phyloP scores from a whole-genome alignment of 2,888 invertebrate species.

The Plebejus argus region DNA sequence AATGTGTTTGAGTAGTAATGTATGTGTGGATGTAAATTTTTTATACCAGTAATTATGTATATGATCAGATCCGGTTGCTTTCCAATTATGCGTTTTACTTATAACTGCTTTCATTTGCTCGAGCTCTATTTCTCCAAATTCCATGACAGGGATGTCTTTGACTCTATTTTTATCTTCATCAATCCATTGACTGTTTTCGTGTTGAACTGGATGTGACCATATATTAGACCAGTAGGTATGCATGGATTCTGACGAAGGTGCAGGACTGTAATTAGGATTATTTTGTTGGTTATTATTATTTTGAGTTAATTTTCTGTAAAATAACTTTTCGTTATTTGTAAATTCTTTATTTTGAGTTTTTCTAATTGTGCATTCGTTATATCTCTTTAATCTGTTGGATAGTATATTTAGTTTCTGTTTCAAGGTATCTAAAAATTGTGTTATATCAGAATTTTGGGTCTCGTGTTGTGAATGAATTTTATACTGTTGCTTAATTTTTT shows the following conservation, averaged over 20 bases:
- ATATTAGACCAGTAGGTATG: no score
- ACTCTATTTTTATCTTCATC: no score
- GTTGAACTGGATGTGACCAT: no score
- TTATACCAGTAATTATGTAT: neutral
- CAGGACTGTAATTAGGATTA: neutral
- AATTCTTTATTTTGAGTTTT: neutral
- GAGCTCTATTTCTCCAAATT: neutral
- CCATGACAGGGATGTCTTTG: no score
- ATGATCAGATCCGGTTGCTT: neutral
- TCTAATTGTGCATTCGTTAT: neutral
- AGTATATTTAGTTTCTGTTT: slow-evolving; percentile 2
- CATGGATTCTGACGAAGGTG: no score
- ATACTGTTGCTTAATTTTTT: neutral
- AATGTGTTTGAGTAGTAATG: neutral
- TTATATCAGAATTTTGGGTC: neutral
- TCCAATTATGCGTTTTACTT: neutral
- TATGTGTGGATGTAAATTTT: neutral
- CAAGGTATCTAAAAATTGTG: neutral
- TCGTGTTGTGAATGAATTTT: neutral
- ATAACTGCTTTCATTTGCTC: neutral
- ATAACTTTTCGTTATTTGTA: neutral
- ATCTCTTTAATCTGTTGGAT: neutral
- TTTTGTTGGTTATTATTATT: neutral
- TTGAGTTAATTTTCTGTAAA: neutral
- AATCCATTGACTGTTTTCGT: no score